Evolutionary conservation across 2,113 vertebrate genomes (phyloP).

Genomic region (Siniperca chuatsi): DNA sequence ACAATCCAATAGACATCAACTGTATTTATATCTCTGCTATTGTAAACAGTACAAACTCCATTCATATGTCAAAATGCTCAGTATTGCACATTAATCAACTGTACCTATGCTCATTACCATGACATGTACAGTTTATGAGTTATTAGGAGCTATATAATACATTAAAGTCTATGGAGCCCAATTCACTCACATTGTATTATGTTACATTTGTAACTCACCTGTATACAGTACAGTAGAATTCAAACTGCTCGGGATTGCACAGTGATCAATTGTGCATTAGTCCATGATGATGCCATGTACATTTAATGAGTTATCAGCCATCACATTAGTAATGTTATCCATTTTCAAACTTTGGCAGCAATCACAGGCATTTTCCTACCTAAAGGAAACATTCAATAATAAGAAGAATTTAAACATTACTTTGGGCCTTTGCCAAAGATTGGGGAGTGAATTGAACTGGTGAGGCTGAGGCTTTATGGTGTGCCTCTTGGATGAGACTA

Average conservation of each 20-base stretch:
- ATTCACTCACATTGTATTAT: not conserved
- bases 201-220: not conserved
- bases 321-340: not conserved
- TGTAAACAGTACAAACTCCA: constrained; percentile 52
- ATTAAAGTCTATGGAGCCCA: constrained; percentile 72
- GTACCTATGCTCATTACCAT: constrained; percentile 34
- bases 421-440: not conserved
- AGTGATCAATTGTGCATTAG: not conserved
- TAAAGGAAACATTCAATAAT: not conserved
- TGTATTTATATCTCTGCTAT: constrained; percentile 73
- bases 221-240: not conserved
- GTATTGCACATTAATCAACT: constrained; percentile 46
- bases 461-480: not conserved
- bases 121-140: constrained; percentile 55
- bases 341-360: not conserved
- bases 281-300: not conserved
- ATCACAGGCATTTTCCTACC: not conserved
- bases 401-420: not conserved
- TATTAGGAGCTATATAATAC: constrained; percentile 47
- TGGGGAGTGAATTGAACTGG: not conserved
- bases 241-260: not conserved
- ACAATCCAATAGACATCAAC: constrained; percentile 57
- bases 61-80: constrained; percentile 52
- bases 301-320: not conserved
- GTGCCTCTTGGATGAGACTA: no score